Evolutionary conservation across 2,113 vertebrate genomes (phyloP).

Genomic region (Festucalex cinctus): DNA sequence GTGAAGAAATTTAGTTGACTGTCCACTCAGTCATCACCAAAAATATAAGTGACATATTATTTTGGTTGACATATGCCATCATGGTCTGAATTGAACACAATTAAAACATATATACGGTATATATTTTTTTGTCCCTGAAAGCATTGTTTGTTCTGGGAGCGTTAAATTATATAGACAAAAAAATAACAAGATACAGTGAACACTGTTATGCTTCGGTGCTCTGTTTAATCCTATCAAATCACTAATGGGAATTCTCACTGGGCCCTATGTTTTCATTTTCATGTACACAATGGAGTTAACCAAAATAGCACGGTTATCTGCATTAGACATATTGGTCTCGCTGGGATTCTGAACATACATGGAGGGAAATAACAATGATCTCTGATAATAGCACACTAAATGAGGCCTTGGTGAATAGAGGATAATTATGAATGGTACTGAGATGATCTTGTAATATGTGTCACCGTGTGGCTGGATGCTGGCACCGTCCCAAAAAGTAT

Average conservation of each 20-base stretch:
- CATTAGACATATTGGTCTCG: slow-evolving; percentile 57
- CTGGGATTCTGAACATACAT: slow-evolving; percentile 53
- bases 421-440: slow-evolving; percentile 61
- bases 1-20: slow-evolving; percentile 25
- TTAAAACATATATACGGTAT: not conserved
- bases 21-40: slow-evolving; percentile 11
- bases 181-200: slow-evolving; percentile 16
- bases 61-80: not conserved
- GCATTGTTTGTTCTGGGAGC: slow-evolving; percentile 6
- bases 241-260: slow-evolving; percentile 51
- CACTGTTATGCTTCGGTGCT: slow-evolving; percentile 28
- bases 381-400: slow-evolving; percentile 63
- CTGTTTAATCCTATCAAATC: slow-evolving; percentile 56
- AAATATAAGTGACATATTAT: not conserved
- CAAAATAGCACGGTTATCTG: slow-evolving; percentile 64
- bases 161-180: slow-evolving; percentile 21
- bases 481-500: slow-evolving; percentile 51
- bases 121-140: not conserved
- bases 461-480: slow-evolving; percentile 51
- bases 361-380: slow-evolving; percentile 65
- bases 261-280: slow-evolving; percentile 44
- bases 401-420: slow-evolving; percentile 61
- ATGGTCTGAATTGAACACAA: not conserved
- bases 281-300: slow-evolving; percentile 65
- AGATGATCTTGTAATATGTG: slow-evolving; percentile 60